Evolutionary conservation across 2,113 vertebrate species (phyloP).

Genomic region (Engraulis encrasicolus): DNA sequence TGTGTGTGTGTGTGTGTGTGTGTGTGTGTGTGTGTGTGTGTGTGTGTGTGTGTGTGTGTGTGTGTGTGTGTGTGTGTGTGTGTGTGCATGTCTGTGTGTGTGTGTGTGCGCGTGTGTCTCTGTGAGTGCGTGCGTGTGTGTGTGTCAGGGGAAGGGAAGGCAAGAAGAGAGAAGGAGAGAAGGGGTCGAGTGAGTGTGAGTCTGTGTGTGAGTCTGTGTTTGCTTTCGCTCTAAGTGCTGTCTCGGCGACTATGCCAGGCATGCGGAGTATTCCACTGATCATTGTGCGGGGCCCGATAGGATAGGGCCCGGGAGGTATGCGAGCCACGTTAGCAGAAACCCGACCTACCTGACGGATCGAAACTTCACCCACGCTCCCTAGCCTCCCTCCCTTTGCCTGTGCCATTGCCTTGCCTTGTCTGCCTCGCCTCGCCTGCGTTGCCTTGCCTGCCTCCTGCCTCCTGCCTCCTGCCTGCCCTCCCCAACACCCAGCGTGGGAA

Average conservation of each 20-base stretch:
- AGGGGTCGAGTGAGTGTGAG: no score
- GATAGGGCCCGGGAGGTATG: conserved; percentile 73
- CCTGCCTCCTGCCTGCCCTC: conserved; percentile 64
- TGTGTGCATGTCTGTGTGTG: no score
- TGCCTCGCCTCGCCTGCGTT: no score
- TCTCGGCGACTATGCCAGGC: conserved; percentile 56
- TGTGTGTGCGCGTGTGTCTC: no score
- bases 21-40: not conserved
- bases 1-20: not conserved
- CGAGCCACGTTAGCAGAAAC: conserved; percentile 79
- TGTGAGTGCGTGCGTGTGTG: no score
- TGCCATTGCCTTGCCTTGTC: no score
- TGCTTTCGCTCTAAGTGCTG: conserved; percentile 53
- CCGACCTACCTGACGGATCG: conserved; percentile 83
- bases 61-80: no score
- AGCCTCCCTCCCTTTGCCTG: no score
- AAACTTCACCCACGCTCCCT: conserved; percentile 80
- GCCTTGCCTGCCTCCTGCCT: no score
- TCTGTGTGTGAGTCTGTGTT: no score
- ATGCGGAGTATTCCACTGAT: conserved; percentile 64
- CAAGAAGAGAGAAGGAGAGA: not conserved
- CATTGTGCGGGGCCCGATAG: conserved; percentile 57
- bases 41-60: no score
- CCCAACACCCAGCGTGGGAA: conserved; percentile 73
- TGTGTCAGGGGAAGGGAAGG: not conserved